Evolutionary conservation across 2,797 vertebrate genomes (phyloP).

Genomic region (Pangasius sanitwongsei): DNA sequence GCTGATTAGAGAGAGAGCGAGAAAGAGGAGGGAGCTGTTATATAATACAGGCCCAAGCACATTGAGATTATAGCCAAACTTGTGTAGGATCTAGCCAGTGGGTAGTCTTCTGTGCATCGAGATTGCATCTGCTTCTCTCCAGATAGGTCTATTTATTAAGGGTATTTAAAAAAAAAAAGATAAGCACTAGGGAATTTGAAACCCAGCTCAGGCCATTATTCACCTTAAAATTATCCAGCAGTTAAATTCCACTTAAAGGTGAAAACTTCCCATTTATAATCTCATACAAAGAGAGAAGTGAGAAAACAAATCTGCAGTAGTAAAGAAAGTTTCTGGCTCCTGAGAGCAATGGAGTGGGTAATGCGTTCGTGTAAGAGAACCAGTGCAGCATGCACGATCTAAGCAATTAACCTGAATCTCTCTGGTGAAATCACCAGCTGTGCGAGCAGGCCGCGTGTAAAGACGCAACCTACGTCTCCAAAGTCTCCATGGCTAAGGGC

Average conservation of each 20-base stretch:
- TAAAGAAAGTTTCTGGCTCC: slow-evolving; percentile 1
- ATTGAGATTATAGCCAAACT: slow-evolving; percentile 28
- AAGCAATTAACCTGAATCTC: slow-evolving; percentile 76
- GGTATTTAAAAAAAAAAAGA: not conserved
- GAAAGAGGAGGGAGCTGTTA: slow-evolving; percentile 13
- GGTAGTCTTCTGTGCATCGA: not conserved
- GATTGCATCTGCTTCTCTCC: not conserved
- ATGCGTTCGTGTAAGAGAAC: slow-evolving; percentile 60
- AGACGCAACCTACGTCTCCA: slow-evolving; percentile 64
- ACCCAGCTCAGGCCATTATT: not conserved
- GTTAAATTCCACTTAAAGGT: slow-evolving; percentile 59
- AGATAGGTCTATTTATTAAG: slow-evolving; percentile 4
- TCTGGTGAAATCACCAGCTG: slow-evolving; percentile 72
- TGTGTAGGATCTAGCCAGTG: slow-evolving; percentile 19
- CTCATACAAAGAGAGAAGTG: not conserved
- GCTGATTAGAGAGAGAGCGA: slow-evolving; percentile 11
- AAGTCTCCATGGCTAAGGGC: slow-evolving; percentile 73
- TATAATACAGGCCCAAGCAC: slow-evolving; percentile 2
- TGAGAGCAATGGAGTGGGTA: slow-evolving; percentile 59
- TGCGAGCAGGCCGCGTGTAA: slow-evolving; percentile 61
- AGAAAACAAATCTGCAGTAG: slow-evolving; percentile 13
- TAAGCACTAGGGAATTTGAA: not conserved
- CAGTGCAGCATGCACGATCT: slow-evolving; percentile 71
- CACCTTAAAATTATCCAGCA: slow-evolving; percentile 6
- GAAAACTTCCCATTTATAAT: slow-evolving; percentile 3